A percentile compares a stretch with the other conserved stretches of the same genome.
Conservation (phyloP, 2,113 vertebrate species). For the Trichomycterus rosablanca region DNA sequence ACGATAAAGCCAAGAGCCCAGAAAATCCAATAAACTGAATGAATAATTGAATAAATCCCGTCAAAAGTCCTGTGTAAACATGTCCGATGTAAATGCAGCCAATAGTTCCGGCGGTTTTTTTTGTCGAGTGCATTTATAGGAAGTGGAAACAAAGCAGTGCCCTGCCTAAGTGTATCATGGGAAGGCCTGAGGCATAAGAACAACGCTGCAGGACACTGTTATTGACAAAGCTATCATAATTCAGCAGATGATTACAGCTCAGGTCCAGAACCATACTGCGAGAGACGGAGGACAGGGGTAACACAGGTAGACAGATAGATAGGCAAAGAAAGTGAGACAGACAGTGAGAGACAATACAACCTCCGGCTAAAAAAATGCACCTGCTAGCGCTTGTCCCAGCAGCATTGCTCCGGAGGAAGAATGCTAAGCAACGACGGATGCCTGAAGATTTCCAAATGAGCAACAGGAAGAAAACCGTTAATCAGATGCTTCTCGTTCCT, state of each 20-base stretch:
- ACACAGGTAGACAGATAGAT: background rate
- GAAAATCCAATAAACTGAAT: slow-evolving; percentile 38
- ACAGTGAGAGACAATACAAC: background rate
- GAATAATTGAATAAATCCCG: slow-evolving; percentile 42
- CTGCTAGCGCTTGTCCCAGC: background rate
- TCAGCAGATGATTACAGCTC: slow-evolving; percentile 49
- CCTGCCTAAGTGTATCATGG: slow-evolving; percentile 21
- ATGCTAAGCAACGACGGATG: background rate
- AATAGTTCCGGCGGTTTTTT: slow-evolving; percentile 36
- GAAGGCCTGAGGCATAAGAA: slow-evolving; percentile 23
- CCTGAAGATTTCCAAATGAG: slow-evolving; percentile 1
- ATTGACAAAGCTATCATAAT: slow-evolving; percentile 51
- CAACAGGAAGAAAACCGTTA: background rate
- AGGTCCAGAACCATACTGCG: slow-evolving; percentile 9
- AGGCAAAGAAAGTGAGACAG: background rate
- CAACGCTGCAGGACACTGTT: slow-evolving; percentile 25
- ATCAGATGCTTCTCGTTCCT: slow-evolving; percentile 24
- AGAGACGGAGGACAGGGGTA: background rate
- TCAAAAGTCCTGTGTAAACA: slow-evolving; percentile 40
- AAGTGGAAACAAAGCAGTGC: slow-evolving; percentile 26
- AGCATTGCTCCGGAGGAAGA: background rate
- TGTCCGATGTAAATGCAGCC: slow-evolving; percentile 42
- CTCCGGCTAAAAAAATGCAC: slow-evolving; percentile 1
- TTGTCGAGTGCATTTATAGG: slow-evolving; percentile 47
- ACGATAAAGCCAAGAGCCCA: slow-evolving; percentile 24